Evolutionary conservation across 2,113 vertebrate genomes (phyloP), one percentile per base, ranked within the genome.

Genomic region (Leptocoma aspasia): DNA sequence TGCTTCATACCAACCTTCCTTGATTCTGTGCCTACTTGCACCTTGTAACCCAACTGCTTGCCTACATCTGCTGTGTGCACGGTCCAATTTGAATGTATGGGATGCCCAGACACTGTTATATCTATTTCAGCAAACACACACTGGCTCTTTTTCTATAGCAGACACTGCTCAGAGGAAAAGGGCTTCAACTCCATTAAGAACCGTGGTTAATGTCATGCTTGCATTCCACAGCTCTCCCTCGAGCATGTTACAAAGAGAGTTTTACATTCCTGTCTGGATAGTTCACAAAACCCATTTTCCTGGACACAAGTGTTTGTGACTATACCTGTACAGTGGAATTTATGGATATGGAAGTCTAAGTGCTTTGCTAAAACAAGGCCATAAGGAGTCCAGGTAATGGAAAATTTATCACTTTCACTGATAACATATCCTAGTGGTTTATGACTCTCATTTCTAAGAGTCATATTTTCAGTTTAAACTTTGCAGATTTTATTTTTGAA

Each of bases 321-420:
- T 92, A 10, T 56, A 52, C 9, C 19, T 49, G 11, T 47, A 69
- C 28, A 64, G 50, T 57, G 61, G 28, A 91, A 91, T 95, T 94
- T 76, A 84, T 84, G 49, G 78, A 79, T 84, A 76, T 95, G 69
- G 54, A 89, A 42, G 52, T 92, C 47, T 69, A 89, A 94, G 65
- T 57, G 45, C 49, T 91, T 87, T 85, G 37, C n/a, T 94, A 86
- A 89, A 94, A 79, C 56, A 82, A 68, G 69, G 65, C 31, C 41
- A 7, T 76, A 88, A 82, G 61, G 41, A 89, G 31, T 66, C 24
- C 47, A 56, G 39, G 70, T 82, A 82, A 85, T 53, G 44, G 77
- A 79, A 91, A 82, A 95, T 91, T 28, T 82, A 92, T 81, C 52
- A n/a, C 30, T 59, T 75, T 70, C 0, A 1, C 28, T 63, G 52